These are phyloP conservation scores for Vespertilio murinus DNA, from an alignment of 2,797 vertebrate species.

Conservation along the genomic window DNA sequence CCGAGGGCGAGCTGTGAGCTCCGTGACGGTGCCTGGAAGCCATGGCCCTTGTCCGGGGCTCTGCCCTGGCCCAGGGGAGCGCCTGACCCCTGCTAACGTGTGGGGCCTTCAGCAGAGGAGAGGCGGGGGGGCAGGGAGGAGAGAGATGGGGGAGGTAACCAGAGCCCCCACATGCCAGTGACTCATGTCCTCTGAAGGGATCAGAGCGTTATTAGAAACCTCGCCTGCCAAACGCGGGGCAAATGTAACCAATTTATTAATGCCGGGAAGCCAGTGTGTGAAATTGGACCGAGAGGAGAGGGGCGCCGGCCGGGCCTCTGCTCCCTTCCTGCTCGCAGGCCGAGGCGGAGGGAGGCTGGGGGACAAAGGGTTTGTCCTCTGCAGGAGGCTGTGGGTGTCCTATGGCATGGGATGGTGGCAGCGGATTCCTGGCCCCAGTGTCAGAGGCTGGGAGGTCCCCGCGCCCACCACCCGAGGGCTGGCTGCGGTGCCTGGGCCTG, in stretches of 20 bases:
- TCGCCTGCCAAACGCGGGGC: conserved; percentile 68
- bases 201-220: conserved; percentile 78
- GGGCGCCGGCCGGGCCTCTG: background rate
- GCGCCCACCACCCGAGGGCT: background rate
- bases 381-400: background rate
- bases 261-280: conserved; percentile 67
- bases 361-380: conserved; percentile 54
- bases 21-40: conserved; percentile 79
- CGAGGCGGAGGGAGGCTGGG: background rate
- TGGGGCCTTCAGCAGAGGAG: conserved; percentile 78
- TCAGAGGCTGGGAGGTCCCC: conserved; percentile 54
- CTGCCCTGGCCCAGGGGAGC: conserved; percentile 79
- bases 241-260: conserved; percentile 81
- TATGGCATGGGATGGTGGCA: conserved; percentile 35
- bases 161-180: conserved; percentile 62
- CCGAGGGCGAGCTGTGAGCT: conserved; percentile 78
- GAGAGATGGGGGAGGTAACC: conserved; percentile 58
- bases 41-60: conserved; percentile 79
- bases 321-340: conserved; percentile 51
- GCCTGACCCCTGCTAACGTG: conserved; percentile 82
- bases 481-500: background rate
- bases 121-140: conserved; percentile 23
- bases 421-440: conserved; percentile 45
- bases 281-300: conserved; percentile 71
- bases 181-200: conserved; percentile 71